A percentile compares a stretch with the other conserved stretches of the same genome.
phyloP scores from a whole-genome alignment of 2,888 invertebrate species.

The Anthophora plumipes region DNA sequence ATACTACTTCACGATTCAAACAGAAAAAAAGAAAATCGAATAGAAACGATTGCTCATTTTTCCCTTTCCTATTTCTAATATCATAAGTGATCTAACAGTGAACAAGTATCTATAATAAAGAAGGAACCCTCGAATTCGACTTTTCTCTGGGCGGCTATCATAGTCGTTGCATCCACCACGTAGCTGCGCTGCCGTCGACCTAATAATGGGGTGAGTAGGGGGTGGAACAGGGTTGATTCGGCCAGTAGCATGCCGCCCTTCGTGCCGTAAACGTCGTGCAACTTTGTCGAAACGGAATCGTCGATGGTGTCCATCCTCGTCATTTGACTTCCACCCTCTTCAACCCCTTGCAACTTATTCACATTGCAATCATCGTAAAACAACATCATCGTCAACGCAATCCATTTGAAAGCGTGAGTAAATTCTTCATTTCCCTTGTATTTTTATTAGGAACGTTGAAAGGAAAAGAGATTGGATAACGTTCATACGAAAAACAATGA shows the following conservation, averaged over 20 bases:
- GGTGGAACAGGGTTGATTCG: constrained; percentile 72
- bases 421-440: not conserved
- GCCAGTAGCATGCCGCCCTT: constrained; percentile 81
- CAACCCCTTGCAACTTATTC: not conserved
- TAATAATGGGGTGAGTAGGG: constrained; percentile 68
- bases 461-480: too few species aligned
- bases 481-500: not conserved
- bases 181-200: constrained; percentile 82
- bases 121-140: constrained; percentile 28
- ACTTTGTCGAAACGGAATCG: constrained; percentile 17
- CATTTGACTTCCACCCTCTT: not conserved
- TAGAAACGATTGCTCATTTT: too few species aligned
- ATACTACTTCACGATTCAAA: too few species aligned
- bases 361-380: not conserved
- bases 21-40: too few species aligned
- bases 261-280: constrained; percentile 73
- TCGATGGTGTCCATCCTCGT: constrained; percentile 1
- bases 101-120: too few species aligned
- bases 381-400: not conserved
- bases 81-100: too few species aligned
- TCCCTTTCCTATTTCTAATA: too few species aligned
- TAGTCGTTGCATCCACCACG: constrained; percentile 79
- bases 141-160: constrained; percentile 32
- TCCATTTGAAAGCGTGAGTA: constrained; percentile 7
- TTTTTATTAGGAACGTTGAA: not conserved